Evolutionary conservation across 2,113 vertebrate species (phyloP), one percentile per base, ranked within the genome.

Genomic region (Orycteropus afer): DNA sequence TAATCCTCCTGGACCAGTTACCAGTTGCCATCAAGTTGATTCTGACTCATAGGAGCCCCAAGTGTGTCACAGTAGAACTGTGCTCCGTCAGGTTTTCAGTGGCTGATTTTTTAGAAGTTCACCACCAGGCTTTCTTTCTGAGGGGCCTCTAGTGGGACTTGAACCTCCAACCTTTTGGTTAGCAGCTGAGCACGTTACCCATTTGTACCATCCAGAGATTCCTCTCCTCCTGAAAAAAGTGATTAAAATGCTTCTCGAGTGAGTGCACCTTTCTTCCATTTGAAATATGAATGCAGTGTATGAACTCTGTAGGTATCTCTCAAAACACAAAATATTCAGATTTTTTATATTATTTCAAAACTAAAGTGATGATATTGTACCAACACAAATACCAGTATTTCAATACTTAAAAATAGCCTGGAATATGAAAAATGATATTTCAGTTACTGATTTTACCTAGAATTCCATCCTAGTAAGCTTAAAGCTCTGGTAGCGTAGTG

Each of bases 311-410:
- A 27, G 17, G 51, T 71, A 51, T 4, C 10, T 73, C 40, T 91
- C 15, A 23, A 69, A 69, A 79, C 7, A 77, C 23, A 78, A 32
- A 73, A 51, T 34, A 78, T 80, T 67, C 57, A 73, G 34, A 65
- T 94, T 94, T 94, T 40, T 74, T 32, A 49, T 40, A 78, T 67
- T 74, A 32, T 12, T 32, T 65, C 53, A 78, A 86, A 32, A 87
- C 22, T 65, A 42, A 86, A 61, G 6, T 69, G 42, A 76, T 67
- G 67, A 55, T 55, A 61, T n/a, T 61, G 1, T 84, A 79, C 59
- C 29, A 89, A 53, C 27, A 80, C 49, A 93, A 94, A 96, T 88
- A 69, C 5, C 14, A 89, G 45, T 83, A 59, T 74, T 94, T 79
- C 10, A 49, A 49, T 55, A 85, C 59, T 89, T 86, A 37, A 76